Base-by-base conservation (phyloP, 2,797 vertebrate species). In the Cirrhinus mrigala region DNA sequence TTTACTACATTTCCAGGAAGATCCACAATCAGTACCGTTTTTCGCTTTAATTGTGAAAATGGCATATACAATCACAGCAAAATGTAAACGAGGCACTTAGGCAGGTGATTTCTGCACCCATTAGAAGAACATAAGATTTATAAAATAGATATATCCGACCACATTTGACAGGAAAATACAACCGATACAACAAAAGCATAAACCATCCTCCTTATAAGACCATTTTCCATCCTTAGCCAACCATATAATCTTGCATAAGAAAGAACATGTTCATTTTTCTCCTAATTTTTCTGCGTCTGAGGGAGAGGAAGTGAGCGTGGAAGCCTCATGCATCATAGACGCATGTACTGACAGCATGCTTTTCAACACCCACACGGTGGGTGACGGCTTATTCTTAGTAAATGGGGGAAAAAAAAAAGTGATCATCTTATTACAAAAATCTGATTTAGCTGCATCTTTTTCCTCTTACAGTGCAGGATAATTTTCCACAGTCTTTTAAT, bases 21-120 rank as follows among this genome's bases (percentile, higher is more conserved):
- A 79, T 16, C 29, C 44, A 79, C 80, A 78, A 79, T 86, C n/a
- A 9, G 44, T 68, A 50, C 62, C 20, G n/a, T 24, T 46, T 68
- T 46, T 48, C 14, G 44, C 27, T 85, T 85, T 85, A 85, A 85
- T 85, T 12, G 27, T 85, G 66, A 85, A 71, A n/a, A 70, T 33
- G 15, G 62, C 62, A 29, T 64, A 64, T 48, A 62, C 76, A 71
- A 62, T 79, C 83, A 85, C 46, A 85, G 24, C 54, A 37, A 60
- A 62, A n/a, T 11, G 66, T 52, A 85, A 85, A 79, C 64, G 15
- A 85, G 76, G 83, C 83, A 79, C 83, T 85, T 79, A 12, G 29
- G 37, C 73, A 40, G 27, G 29, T 69, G 62, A 20, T 71, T 82
- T 56, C 22, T 20, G 22, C 82, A 70, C 64, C 82, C 29, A 9